phyloP scores from a whole-genome alignment of 1,140 invertebrate species.

The Pararge aegeria region DNA sequence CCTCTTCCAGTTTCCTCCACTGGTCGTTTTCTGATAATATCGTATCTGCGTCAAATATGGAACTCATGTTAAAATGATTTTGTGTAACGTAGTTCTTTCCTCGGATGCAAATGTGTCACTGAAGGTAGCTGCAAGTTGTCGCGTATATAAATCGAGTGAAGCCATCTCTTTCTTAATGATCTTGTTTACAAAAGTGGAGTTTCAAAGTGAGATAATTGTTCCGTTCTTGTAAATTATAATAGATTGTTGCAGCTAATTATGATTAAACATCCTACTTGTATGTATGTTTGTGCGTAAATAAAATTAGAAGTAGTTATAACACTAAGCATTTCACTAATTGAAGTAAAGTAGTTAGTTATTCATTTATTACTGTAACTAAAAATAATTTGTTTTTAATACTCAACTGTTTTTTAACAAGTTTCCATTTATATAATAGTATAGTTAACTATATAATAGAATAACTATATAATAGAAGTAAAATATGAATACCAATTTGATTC shows the following conservation, averaged over 20 bases:
- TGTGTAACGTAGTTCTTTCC: not conserved
- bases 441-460: too few relatives aligned
- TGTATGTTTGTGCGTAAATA: too few relatives aligned
- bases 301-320: too few relatives aligned
- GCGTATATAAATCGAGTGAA: not conserved
- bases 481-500: too few relatives aligned
- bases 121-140: not conserved
- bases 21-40: conserved; percentile 60
- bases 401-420: too few relatives aligned
- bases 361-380: too few relatives aligned
- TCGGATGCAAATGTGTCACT: conserved; percentile 4
- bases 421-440: too few relatives aligned
- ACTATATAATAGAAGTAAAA: too few relatives aligned
- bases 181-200: not conserved
- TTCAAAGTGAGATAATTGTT: not conserved
- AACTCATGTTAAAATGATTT: conserved; percentile 30
- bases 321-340: too few relatives aligned
- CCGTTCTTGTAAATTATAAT: not conserved
- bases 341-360: too few relatives aligned
- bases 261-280: too few relatives aligned
- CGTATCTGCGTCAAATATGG: conserved; percentile 49
- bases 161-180: not conserved
- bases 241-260: not conserved
- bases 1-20: conserved; percentile 54
- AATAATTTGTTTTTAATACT: too few relatives aligned